Evolutionary conservation across 2,888 invertebrate genomes (phyloP), one percentile per base, ranked within the genome.

Genomic region (Melanostoma scalare): DNA sequence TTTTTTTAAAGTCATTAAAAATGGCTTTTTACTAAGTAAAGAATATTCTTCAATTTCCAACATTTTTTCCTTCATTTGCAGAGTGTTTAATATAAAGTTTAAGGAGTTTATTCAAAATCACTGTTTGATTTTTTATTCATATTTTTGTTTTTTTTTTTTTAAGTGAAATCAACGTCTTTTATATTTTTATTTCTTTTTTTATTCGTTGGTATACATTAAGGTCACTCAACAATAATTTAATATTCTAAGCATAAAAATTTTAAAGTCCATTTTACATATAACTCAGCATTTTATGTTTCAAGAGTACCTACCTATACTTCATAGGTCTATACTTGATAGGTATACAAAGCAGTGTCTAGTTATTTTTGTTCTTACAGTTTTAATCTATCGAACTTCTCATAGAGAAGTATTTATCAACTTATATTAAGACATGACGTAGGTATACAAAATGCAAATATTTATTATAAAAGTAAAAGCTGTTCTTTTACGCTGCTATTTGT

Each of bases 141-240:
- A 65, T 48, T 46, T 36, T 46, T 10, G 2, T 46, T 20, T 71
- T 30, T 44, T 6, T 50, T 46, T 60, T 38, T 36, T 42, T 9
- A 53, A 55, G 20, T 20, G 20, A 20, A 20, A 20, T 20, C 20
- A 20, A 20, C 20, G 20, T 20, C 1, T 20, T 20, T 20, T 20
- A 1, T 20, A 20, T 20, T 20, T 20, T 20, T n/a, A n/a, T n/a
- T n/a, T 53, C 60, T 68, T 58, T 48, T 60, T 79, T 73, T 33
- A 58, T 84, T 84, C 84, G 84, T 81, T 85, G 63, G 86, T 86
- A 86, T 86, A 86, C 87, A 86, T 87, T 87, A 87, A 87, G 87
- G 87, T 87, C 87, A 87, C 87, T 87, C 86, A 86, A 87, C 87
- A 87, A 86, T 85, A 20, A 20, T 20, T 20, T 20, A 20, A 20